phyloP scores from a whole-genome alignment of 2,888 invertebrate species.

The Xestobium rufovillosum region DNA sequence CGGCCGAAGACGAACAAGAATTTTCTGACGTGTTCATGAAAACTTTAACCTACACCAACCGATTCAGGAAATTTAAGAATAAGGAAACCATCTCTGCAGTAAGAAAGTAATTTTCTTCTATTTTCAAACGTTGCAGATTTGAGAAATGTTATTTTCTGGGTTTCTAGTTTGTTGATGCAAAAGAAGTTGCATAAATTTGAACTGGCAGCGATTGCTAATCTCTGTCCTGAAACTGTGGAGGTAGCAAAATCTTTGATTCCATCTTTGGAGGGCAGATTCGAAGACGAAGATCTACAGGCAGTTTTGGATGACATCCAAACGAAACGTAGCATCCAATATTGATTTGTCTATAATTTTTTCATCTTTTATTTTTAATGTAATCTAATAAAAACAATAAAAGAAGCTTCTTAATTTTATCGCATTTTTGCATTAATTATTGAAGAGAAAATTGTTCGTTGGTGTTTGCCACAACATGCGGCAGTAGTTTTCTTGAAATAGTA shows the following conservation, averaged over 20 bases:
- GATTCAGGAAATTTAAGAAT: constrained; percentile 96
- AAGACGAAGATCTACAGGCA: constrained; percentile 95
- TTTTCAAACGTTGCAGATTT: constrained; percentile 6
- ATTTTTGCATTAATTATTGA: too few species aligned
- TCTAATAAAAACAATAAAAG: background rate
- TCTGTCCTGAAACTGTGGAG: constrained; percentile 98
- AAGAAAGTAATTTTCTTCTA: constrained; percentile 61
- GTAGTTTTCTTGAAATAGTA: too few species aligned
- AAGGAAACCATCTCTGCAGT: constrained; percentile 96
- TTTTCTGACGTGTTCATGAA: constrained; percentile 98
- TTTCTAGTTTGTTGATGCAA: constrained; percentile 75
- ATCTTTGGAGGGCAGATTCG: constrained; percentile 92
- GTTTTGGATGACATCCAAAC: constrained; percentile 97
- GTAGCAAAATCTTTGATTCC: constrained; percentile 98
- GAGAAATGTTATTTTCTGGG: constrained; percentile 17
- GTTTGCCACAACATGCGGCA: too few species aligned
- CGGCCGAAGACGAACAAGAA: constrained; percentile 96
- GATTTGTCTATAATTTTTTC: constrained; percentile 28
- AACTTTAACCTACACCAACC: constrained; percentile 90
- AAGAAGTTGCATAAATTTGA: constrained; percentile 98
- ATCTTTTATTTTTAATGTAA: constrained; percentile 1
- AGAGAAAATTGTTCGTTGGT: constrained; percentile 6
- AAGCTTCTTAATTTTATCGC: background rate
- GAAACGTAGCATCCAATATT: constrained; percentile 96
- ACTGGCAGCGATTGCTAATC: constrained; percentile 90